phyloP scores from a whole-genome alignment of 2,113 vertebrate genomes.

The Cyanistes caeruleus region DNA sequence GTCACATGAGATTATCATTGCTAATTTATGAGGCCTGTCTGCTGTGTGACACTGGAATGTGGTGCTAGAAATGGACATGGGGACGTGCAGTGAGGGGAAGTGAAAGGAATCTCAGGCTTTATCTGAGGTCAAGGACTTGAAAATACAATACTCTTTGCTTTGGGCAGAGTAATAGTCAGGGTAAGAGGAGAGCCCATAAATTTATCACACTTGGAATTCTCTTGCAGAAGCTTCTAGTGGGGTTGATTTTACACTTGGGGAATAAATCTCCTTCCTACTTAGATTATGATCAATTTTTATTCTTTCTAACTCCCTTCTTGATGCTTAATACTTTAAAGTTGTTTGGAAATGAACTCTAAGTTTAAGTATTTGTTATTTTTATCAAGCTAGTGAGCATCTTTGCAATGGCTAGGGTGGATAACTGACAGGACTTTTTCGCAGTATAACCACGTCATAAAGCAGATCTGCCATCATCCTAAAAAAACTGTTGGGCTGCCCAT shows the following conservation, averaged over 20 bases:
- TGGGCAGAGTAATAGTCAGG: constrained; percentile 9
- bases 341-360: not conserved
- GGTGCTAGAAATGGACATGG: not conserved
- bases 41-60: constrained; percentile 35
- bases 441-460: not conserved
- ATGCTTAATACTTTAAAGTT: not conserved
- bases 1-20: not conserved
- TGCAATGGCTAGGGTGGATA: not conserved
- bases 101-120: constrained; percentile 26
- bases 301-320: not conserved
- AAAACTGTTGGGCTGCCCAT: not conserved
- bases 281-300: not conserved
- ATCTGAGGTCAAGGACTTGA: constrained; percentile 23
- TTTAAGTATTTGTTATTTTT: not conserved
- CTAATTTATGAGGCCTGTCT: constrained; percentile 50
- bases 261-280: constrained; percentile 4
- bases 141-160: constrained; percentile 16
- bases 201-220: not conserved
- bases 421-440: not conserved
- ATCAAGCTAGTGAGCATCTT: not conserved
- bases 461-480: not conserved
- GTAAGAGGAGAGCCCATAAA: not conserved
- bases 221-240: constrained; percentile 2
- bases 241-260: not conserved
- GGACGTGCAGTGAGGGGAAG: not conserved